These are phyloP conservation scores for Nyctalus aviator DNA, from an alignment of 2,797 vertebrate genomes.

Conservation along the genomic window DNA sequence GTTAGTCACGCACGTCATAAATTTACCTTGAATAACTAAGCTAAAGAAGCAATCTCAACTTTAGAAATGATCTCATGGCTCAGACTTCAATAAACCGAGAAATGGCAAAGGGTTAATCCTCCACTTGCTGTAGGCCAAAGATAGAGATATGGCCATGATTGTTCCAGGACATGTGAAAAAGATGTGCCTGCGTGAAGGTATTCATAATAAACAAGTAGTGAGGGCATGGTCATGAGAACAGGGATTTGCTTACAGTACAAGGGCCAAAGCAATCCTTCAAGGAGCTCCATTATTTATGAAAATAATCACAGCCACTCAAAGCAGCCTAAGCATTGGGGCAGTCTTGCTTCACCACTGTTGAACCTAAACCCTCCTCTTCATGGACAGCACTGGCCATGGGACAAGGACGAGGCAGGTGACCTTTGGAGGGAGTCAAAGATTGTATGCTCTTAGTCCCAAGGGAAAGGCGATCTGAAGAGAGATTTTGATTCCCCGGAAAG, in stretches of 20 bases:
- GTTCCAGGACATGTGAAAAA: background rate
- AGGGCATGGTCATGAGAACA: background rate
- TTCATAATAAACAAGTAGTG: conserved; percentile 35
- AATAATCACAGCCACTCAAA: conserved; percentile 23
- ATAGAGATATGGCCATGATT: background rate
- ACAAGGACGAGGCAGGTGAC: background rate
- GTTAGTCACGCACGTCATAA: conserved; percentile 25
- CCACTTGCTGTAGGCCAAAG: conserved; percentile 33
- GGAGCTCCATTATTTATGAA: conserved; percentile 54
- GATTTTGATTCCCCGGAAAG: background rate
- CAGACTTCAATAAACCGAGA: conserved; percentile 58
- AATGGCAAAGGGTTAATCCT: conserved; percentile 38
- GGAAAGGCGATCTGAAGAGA: conserved; percentile 11
- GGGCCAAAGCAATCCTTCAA: conserved; percentile 32
- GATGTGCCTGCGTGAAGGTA: background rate
- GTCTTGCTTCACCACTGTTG: too few relatives aligned
- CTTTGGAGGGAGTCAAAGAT: background rate
- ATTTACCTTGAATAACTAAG: conserved; percentile 55
- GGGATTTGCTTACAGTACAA: conserved; percentile 12
- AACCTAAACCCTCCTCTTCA: background rate
- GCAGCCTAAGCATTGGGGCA: background rate
- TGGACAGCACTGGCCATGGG: background rate
- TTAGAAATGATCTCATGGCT: conserved; percentile 65
- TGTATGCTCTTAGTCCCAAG: background rate
- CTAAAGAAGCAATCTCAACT: conserved; percentile 53